These are phyloP conservation scores for Diplodus sargus DNA, from an alignment of 2,797 vertebrate species.

Conservation along the genomic window DNA sequence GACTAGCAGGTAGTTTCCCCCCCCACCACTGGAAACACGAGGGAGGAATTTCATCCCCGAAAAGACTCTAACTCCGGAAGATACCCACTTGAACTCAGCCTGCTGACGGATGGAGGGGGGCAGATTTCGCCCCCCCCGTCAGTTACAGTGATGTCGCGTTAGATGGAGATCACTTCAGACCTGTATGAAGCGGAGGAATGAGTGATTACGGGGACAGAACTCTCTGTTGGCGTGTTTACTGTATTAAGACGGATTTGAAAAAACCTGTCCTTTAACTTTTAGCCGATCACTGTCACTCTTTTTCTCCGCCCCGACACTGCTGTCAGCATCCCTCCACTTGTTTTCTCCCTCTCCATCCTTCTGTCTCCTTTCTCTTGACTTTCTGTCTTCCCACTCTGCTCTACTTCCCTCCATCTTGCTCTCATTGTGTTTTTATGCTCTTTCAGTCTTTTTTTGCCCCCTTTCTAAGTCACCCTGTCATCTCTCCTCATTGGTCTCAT, in stretches of 20 bases:
- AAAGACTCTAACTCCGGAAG: not conserved
- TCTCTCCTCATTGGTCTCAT: conserved; percentile 71
- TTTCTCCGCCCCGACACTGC: conserved; percentile 10
- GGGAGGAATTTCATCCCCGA: not conserved
- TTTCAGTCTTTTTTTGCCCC: conserved; percentile 45
- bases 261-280: conserved; percentile 9
- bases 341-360: not conserved
- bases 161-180: conserved; percentile 7
- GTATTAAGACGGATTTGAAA: not conserved
- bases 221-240: conserved; percentile 6
- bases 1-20: not conserved
- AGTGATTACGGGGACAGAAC: not conserved
- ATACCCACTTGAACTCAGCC: not conserved
- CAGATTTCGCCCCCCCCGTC: not conserved
- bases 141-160: not conserved
- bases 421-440: conserved; percentile 50
- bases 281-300: not conserved
- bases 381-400: conserved; percentile 52
- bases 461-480: conserved; percentile 78
- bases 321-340: conserved; percentile 22
- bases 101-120: not conserved
- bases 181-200: conserved; percentile 1
- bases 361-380: conserved; percentile 57
- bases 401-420: conserved; percentile 56
- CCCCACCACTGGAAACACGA: conserved; percentile 2